Conservation (phyloP, 1,140 invertebrate genomes). For the Triops cancriformis region DNA sequence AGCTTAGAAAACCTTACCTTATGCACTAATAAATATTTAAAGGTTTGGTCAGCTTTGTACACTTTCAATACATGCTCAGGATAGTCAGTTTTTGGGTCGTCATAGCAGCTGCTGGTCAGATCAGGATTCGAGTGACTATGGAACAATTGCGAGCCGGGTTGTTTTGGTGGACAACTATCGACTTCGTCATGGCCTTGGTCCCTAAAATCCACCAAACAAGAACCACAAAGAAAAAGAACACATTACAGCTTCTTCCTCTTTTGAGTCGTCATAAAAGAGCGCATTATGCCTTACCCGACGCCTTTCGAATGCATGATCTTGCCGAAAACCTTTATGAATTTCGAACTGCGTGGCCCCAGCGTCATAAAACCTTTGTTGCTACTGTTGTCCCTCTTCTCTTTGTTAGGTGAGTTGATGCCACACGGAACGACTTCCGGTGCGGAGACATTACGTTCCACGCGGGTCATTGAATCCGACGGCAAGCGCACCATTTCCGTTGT, state of each 20-base stretch:
- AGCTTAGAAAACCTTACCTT: slow-evolving; percentile 47
- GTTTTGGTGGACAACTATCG: slow-evolving; percentile 16
- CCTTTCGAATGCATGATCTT: slow-evolving; percentile 55
- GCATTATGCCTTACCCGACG: slow-evolving; percentile 20
- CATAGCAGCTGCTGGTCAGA: slow-evolving; percentile 43
- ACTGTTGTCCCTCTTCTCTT: slow-evolving; percentile 50
- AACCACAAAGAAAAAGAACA: background rate
- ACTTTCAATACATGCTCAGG: slow-evolving; percentile 96
- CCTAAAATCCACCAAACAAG: background rate
- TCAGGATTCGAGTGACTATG: slow-evolving; percentile 88
- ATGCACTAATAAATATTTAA: slow-evolving; percentile 93
- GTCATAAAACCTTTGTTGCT: slow-evolving; percentile 61
- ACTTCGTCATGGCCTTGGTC: slow-evolving; percentile 1
- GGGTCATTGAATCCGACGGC: background rate
- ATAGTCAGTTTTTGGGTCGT: slow-evolving; percentile 67
- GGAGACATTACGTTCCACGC: background rate
- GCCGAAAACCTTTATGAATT: slow-evolving; percentile 77
- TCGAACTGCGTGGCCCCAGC: slow-evolving; percentile 62
- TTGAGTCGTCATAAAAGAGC: background rate
- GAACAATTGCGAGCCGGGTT: slow-evolving; percentile 38
- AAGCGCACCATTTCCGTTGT: background rate
- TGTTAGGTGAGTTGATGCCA: slow-evolving; percentile 32
- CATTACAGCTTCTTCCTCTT: background rate
- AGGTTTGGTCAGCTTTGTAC: slow-evolving; percentile 90
- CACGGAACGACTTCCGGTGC: slow-evolving; percentile 26